Evolutionary conservation across 1,140 invertebrate genomes (phyloP).

Genomic region (Philaenus spumarius): DNA sequence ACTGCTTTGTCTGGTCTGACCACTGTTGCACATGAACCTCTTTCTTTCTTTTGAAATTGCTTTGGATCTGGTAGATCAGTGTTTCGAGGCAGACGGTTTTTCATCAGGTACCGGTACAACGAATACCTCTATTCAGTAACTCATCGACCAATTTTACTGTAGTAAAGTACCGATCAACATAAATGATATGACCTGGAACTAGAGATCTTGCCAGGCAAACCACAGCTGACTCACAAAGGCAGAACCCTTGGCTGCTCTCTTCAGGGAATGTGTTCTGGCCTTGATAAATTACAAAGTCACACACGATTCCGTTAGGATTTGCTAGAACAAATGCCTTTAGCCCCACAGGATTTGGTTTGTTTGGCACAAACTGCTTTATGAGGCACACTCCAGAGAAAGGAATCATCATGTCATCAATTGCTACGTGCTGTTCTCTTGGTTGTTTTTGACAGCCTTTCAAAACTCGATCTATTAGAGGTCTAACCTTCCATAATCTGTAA

Average conservation of each 20-base stretch:
- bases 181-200: constrained; percentile 19
- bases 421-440: neutral
- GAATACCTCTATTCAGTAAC: constrained; percentile 1
- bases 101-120: constrained; percentile 15
- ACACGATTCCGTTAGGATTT: neutral
- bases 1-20: neutral
- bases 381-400: neutral
- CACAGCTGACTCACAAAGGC: neutral
- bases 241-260: neutral
- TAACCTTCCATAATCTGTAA: neutral
- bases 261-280: neutral
- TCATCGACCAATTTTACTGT: constrained; percentile 10
- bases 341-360: neutral
- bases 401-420: neutral
- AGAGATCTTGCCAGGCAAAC: constrained; percentile 17
- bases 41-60: neutral
- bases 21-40: neutral
- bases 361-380: neutral
- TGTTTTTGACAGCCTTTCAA: neutral
- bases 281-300: neutral
- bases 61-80: neutral
- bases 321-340: no score
- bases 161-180: constrained; percentile 31
- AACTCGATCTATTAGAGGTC: neutral
- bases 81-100: constrained; percentile 6